A percentile compares a stretch with the other conserved stretches of the same genome.
Conservation (phyloP, 2,113 vertebrate species). For the Grus americana region DNA sequence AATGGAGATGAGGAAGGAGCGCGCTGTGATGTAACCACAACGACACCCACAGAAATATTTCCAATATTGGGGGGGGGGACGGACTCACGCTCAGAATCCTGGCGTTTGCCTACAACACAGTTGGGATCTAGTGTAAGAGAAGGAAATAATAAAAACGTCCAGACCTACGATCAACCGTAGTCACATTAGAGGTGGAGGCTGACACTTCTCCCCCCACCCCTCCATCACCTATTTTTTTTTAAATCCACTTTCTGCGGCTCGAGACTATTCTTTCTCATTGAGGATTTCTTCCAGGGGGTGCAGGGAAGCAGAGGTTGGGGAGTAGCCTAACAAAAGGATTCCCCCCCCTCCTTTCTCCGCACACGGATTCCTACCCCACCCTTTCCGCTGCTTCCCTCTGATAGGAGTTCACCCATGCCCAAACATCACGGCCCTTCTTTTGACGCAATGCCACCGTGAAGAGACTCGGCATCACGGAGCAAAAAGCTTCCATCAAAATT, state of each 20-base stretch:
- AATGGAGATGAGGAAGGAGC: constrained; percentile 57
- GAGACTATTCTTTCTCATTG: not conserved
- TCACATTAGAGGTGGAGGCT: not conserved
- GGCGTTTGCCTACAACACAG: not conserved
- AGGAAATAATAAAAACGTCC: not conserved
- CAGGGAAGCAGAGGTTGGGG: not conserved
- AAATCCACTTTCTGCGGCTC: not conserved
- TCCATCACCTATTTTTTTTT: not conserved
- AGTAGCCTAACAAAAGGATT: not conserved
- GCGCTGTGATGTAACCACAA: constrained; percentile 56
- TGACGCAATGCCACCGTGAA: not conserved
- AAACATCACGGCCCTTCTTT: not conserved
- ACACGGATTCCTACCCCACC: not conserved
- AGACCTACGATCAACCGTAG: not conserved
- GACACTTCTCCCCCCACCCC: not conserved
- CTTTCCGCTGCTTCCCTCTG: not conserved
- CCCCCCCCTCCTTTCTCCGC: not conserved
- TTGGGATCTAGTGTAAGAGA: not conserved
- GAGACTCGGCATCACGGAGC: not conserved
- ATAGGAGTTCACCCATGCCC: not conserved
- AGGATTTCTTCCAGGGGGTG: not conserved
- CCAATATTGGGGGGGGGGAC: constrained; percentile 22
- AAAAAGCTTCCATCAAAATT: not conserved
- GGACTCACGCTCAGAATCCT: not conserved
- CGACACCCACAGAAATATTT: constrained; percentile 48